phyloP scores from a whole-genome alignment of 2,797 vertebrate species.

The Acomys russatus region DNA sequence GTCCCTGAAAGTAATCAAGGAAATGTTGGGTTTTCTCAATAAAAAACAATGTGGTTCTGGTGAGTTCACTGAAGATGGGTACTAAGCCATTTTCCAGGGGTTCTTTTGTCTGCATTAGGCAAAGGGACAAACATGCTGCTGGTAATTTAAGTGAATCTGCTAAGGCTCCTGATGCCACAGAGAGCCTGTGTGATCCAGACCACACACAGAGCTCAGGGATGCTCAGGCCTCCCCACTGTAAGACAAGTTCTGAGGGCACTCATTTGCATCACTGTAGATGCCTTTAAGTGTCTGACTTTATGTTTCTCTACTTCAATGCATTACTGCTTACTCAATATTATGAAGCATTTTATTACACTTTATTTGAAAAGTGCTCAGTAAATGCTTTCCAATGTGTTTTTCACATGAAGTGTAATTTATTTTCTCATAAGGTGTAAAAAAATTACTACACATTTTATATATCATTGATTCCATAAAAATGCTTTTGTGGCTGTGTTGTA shows the following conservation, averaged over 20 bases:
- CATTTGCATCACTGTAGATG: neutral
- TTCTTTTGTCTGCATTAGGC: neutral
- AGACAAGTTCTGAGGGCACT: neutral
- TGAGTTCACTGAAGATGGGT: neutral
- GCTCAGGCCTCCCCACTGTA: neutral
- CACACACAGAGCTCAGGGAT: neutral
- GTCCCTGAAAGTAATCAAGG: neutral
- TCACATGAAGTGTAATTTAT: slow-evolving; percentile 26
- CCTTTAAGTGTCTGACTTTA: slow-evolving; percentile 52
- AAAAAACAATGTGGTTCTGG: neutral
- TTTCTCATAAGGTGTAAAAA: slow-evolving; percentile 56
- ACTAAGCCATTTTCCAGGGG: neutral
- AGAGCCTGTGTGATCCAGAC: neutral
- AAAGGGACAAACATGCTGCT: neutral
- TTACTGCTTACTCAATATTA: slow-evolving; percentile 38
- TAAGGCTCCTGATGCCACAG: neutral
- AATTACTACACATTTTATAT: slow-evolving; percentile 44
- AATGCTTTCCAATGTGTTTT: slow-evolving; percentile 69
- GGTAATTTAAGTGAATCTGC: neutral
- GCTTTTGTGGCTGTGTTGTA: slow-evolving; percentile 20
- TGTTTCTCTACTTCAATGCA: slow-evolving; percentile 27
- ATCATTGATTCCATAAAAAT: slow-evolving; percentile 65
- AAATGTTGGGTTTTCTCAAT: neutral
- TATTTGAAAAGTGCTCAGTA: slow-evolving; percentile 66
- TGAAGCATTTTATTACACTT: slow-evolving; percentile 60